A percentile compares a stretch with the other conserved stretches of the same genome.
phyloP scores from a whole-genome alignment of 2,113 vertebrate genomes.

The Podocnemis expansa region DNA sequence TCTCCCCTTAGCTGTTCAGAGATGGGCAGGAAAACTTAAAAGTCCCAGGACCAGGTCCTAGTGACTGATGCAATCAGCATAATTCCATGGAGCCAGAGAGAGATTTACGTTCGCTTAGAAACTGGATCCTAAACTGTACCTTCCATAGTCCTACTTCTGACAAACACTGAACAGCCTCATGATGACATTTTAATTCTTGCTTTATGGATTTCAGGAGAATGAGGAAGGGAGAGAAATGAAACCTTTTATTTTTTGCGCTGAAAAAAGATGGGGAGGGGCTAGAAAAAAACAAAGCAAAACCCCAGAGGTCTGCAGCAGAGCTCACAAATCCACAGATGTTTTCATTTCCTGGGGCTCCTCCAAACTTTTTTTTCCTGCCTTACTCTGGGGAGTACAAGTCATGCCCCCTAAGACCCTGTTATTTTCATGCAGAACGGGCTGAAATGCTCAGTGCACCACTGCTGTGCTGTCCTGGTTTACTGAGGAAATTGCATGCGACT shows the following conservation, averaged over 20 bases:
- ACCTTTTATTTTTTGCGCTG: slow-evolving; percentile 28
- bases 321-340: slow-evolving; percentile 6
- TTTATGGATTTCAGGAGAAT: slow-evolving; percentile 64
- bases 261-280: neutral
- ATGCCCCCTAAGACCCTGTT: neutral
- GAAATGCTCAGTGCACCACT: neutral
- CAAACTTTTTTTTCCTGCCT: slow-evolving; percentile 12
- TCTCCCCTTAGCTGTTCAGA: neutral
- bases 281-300: neutral
- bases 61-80: slow-evolving; percentile 31
- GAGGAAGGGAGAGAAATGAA: slow-evolving; percentile 46
- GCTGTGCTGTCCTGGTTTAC: neutral
- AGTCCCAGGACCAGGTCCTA: slow-evolving; percentile 47
- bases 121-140: slow-evolving; percentile 53
- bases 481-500: neutral
- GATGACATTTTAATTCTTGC: slow-evolving; percentile 73
- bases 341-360: neutral
- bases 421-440: neutral
- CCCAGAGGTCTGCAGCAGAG: neutral
- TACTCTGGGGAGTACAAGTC: neutral
- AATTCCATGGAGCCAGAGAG: neutral
- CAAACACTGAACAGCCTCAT: slow-evolving; percentile 64
- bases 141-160: slow-evolving; percentile 41
- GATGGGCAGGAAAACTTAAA: slow-evolving; percentile 40
- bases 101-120: slow-evolving; percentile 33